Percentiles rank a stretch among this genome's conserved stretches.
phyloP scores from a whole-genome alignment of 2,888 invertebrate species.

The Leistus spinibarbis region DNA sequence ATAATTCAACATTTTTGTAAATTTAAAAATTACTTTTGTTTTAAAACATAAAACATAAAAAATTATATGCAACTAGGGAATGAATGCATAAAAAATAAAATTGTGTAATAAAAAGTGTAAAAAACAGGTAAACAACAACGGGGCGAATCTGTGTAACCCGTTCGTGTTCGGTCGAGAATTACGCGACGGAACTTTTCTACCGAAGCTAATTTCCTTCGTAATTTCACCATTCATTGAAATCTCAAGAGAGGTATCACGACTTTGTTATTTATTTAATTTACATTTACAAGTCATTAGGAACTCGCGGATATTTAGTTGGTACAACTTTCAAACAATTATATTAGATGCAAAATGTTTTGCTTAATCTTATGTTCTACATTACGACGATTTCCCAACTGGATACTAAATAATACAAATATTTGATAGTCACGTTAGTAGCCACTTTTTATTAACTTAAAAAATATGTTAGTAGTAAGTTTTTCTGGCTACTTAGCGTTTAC shows the following conservation, averaged over 20 bases:
- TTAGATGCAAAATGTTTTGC: neutral
- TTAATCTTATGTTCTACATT: neutral
- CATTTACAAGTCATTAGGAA: slow-evolving; percentile 35
- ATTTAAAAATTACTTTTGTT: no score
- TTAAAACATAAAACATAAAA: no score
- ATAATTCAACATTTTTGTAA: no score
- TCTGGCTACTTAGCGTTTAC: no score
- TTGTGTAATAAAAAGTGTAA: neutral
- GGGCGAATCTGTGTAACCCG: neutral
- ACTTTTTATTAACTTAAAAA: no score
- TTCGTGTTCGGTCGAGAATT: neutral
- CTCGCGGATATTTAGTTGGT: neutral
- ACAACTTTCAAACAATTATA: neutral
- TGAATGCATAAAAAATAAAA: neutral
- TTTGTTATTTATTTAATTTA: slow-evolving; percentile 37
- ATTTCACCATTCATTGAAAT: slow-evolving; percentile 34
- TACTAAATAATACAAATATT: no score
- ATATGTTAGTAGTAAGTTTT: no score
- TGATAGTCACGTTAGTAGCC: no score
- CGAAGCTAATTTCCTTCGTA: slow-evolving; percentile 34
- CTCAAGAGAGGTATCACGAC: slow-evolving; percentile 31
- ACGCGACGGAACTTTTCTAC: neutral
- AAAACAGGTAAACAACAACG: slow-evolving; percentile 27
- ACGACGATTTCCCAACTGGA: no score
- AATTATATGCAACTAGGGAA: neutral